Evolutionary conservation across 2,888 invertebrate genomes (phyloP).

Genomic region (Nysson spinosus): DNA sequence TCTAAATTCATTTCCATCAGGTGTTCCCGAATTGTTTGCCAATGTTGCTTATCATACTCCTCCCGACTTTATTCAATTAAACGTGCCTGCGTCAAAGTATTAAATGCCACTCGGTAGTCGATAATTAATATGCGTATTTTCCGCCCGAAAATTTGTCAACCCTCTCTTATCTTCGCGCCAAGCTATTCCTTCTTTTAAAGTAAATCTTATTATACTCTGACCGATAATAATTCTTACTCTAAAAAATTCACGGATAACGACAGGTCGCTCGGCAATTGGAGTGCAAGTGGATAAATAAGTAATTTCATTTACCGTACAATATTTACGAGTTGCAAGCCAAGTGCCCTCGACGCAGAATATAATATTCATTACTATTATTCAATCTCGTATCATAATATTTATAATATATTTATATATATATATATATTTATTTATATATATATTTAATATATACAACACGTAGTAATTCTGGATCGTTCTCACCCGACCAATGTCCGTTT

Average conservation of each 20-base stretch:
- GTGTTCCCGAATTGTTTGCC: too few relatives aligned
- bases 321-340: slow-evolving; percentile 71
- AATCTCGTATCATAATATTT: slow-evolving; percentile 73
- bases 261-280: slow-evolving; percentile 70
- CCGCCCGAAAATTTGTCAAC: too few relatives aligned
- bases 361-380: slow-evolving; percentile 68
- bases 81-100: too few relatives aligned
- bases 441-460: slow-evolving; percentile 75
- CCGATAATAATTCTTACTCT: slow-evolving; percentile 65
- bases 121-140: background rate
- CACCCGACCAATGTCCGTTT: slow-evolving; percentile 40
- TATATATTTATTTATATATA: slow-evolving; percentile 65
- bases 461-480: slow-evolving; percentile 61
- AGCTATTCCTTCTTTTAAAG: slow-evolving; percentile 39
- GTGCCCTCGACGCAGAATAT: slow-evolving; percentile 68
- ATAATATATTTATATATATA: slow-evolving; percentile 71
- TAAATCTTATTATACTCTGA: slow-evolving; percentile 61
- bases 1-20: background rate
- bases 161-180: background rate
- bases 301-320: slow-evolving; percentile 57
- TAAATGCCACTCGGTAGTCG: too few relatives aligned
- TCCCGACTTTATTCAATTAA: too few relatives aligned
- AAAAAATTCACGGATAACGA: slow-evolving; percentile 73
- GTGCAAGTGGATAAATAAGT: slow-evolving; percentile 68
- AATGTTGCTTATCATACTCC: too few relatives aligned